A percentile compares a stretch with the other conserved stretches of the same genome.
Conservation (phyloP, 2,113 vertebrate genomes). For the Cathartes aura region DNA sequence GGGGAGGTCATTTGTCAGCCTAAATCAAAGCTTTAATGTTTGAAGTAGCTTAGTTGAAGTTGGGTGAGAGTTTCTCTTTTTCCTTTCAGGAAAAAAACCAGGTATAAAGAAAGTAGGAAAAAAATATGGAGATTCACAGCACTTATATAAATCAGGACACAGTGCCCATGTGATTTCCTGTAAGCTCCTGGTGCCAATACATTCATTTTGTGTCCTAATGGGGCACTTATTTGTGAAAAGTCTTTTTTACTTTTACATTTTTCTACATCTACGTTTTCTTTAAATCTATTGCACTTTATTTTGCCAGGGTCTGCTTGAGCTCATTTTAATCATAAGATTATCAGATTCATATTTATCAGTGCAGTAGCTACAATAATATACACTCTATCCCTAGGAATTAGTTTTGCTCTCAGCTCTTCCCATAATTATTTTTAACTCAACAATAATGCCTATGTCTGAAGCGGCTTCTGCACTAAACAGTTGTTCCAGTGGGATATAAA, state of each 20-base stretch:
- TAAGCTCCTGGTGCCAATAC: background rate
- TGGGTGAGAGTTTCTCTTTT: constrained; percentile 18
- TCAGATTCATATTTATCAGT: background rate
- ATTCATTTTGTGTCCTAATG: background rate
- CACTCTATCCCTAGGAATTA: background rate
- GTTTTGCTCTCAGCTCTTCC: background rate
- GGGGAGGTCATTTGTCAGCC: constrained; percentile 42
- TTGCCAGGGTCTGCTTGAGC: background rate
- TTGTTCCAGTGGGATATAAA: background rate
- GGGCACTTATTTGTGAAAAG: background rate
- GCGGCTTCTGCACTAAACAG: background rate
- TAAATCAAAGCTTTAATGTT: constrained; percentile 32
- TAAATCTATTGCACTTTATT: background rate
- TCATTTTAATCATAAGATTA: background rate
- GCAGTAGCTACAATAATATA: background rate
- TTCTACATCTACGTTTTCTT: background rate
- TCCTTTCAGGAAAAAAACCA: background rate
- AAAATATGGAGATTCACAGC: background rate
- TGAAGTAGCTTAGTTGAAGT: constrained; percentile 33
- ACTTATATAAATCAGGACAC: background rate
- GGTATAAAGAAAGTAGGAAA: background rate
- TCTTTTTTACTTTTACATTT: background rate
- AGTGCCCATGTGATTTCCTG: background rate
- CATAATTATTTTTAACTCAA: constrained; percentile 25
- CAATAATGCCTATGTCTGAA: background rate